Percentiles rank a stretch among this genome's conserved stretches.
Conservation (phyloP, 1,140 invertebrate genomes). For the Panagrolaimus sp. region DNA sequence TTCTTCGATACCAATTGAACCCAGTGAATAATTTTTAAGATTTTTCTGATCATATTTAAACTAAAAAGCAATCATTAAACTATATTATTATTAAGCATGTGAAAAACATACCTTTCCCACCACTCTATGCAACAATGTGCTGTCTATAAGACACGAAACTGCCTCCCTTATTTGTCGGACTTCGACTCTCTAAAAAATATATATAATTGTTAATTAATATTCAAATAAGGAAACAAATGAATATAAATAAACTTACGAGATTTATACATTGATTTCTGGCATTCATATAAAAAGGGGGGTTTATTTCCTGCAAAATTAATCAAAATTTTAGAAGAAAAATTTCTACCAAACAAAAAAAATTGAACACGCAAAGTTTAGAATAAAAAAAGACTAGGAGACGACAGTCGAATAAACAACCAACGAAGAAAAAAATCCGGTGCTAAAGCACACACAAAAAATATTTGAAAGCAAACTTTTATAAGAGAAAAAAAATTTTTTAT, state of each 20-base stretch:
- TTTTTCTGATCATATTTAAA: constrained; percentile 12
- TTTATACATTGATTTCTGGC: constrained; percentile 12
- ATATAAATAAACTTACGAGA: constrained; percentile 14
- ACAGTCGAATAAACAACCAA: constrained; percentile 10
- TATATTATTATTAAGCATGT: neutral
- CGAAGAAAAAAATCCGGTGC: neutral
- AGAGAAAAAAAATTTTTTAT: no score
- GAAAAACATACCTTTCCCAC: constrained; percentile 3
- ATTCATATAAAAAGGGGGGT: constrained; percentile 12
- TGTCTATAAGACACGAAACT: neutral
- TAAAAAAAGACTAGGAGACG: neutral
- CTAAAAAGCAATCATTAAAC: constrained; percentile 14
- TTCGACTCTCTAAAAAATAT: constrained; percentile 9
- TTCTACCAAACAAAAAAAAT: neutral
- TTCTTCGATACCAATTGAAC: constrained; percentile 39
- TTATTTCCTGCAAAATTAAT: constrained; percentile 6
- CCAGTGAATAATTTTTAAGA: constrained; percentile 35
- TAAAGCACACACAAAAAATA: constrained; percentile 8
- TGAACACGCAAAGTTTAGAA: neutral
- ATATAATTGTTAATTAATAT: neutral
- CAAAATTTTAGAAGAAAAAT: neutral
- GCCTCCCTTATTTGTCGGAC: constrained; percentile 11
- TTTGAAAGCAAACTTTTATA: neutral
- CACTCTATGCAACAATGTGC: constrained; percentile 4
- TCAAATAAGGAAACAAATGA: neutral